Conservation (phyloP, 2,113 vertebrate genomes). For the Gymnorhina tibicen region DNA sequence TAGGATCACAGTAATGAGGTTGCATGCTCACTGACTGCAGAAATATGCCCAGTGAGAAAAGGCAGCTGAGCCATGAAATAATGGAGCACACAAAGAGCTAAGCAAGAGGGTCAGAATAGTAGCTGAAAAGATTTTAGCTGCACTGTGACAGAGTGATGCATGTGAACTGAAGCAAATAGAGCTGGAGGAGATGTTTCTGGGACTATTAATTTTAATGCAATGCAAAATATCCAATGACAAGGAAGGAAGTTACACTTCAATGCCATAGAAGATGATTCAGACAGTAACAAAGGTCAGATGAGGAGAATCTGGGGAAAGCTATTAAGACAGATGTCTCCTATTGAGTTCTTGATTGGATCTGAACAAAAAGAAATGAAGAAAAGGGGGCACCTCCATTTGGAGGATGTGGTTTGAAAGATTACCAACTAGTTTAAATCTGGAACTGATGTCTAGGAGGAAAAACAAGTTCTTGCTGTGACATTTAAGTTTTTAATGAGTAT, state of each 20-base stretch:
- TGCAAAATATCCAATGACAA: neutral
- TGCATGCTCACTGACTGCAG: neutral
- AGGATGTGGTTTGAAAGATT: neutral
- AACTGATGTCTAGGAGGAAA: neutral
- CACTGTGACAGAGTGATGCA: neutral
- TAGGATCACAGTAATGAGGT: neutral
- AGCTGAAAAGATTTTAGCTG: neutral
- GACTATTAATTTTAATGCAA: slow-evolving; percentile 3
- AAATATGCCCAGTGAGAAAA: neutral
- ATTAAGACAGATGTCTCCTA: neutral
- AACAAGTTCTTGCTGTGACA: neutral
- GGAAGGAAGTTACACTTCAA: neutral
- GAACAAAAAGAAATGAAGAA: neutral
- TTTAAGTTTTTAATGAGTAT: neutral
- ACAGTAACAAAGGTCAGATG: slow-evolving; percentile 1
- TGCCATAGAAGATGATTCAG: neutral
- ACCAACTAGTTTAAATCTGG: neutral
- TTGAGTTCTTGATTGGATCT: neutral
- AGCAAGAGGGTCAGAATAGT: neutral
- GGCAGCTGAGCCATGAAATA: neutral
- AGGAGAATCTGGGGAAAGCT: neutral
- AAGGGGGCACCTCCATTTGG: neutral
- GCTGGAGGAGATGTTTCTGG: neutral
- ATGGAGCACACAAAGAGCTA: neutral
- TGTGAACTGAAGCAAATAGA: neutral